Base-by-base conservation (phyloP, 2,888 invertebrate species). In the Amorpha juglandis region DNA sequence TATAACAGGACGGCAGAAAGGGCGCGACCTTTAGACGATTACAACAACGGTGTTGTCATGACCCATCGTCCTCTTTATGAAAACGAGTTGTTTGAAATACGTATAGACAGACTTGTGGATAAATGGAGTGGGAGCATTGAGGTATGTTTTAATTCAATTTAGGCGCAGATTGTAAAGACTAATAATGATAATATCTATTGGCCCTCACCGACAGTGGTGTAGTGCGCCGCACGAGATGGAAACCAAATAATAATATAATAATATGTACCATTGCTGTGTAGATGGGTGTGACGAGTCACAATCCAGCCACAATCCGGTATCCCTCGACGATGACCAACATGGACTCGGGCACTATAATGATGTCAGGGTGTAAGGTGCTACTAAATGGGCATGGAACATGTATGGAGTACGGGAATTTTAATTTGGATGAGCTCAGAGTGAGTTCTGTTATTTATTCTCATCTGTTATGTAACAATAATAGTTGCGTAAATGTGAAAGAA, bases 281-380 rank as follows among this genome's bases (percentile, higher is more conserved):
- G 94, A 98, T 98, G 73, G 98, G 98, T 47, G 97, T 99, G 9
- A 98, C 98, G 0, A 97, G 98, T 12, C 98, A 99, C 83, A 98
- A 98, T 89, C 99, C 99, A 2, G 95, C 96, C 0, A 96, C 96
- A 0, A 94, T 99, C 67, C 96, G 98, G 69, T 98, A 98, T 86
- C 99, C 99, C 2, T 98, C 98, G 0, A 99, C 99, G 1, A 98
- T 99, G 98, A 99, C 99, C 0, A 99, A 99, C 85, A 97, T 99
- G 97, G 95, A 98, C 67, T 96, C 96, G 33, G 96, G 98, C 9
- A 98, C 98, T 0, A 97, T 97, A 45, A 98, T 98, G 97, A 98
- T 99, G 98, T 98, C 98, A 19, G 99, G 99, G 0, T 98, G 98
- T 91, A 99, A 98, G 66, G 98, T 99, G 75, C 94, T 99, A n/a